Percentiles rank a stretch among this genome's conserved stretches.
phyloP scores from a whole-genome alignment of 2,888 invertebrate genomes.

The Apodemia duryi region DNA sequence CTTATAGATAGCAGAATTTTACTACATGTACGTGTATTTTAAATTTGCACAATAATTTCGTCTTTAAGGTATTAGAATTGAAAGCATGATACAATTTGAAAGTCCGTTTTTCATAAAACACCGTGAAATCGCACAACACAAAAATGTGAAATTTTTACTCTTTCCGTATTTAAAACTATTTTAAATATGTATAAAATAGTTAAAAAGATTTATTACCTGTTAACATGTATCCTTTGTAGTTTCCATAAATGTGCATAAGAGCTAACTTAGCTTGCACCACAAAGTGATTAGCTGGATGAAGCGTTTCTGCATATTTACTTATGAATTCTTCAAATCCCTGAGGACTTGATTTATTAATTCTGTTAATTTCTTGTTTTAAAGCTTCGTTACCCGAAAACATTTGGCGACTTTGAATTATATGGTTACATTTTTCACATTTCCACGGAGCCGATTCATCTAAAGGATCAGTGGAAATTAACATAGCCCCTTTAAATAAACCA shows the following conservation, averaged over 20 bases:
- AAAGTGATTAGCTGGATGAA: conserved; percentile 84
- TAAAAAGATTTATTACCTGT: conserved; percentile 57
- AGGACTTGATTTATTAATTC: conserved; percentile 74
- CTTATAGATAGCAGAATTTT: too few species aligned
- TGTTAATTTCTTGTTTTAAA: conserved; percentile 78
- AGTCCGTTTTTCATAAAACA: too few species aligned
- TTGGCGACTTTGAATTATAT: conserved; percentile 77
- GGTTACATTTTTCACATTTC: conserved; percentile 83
- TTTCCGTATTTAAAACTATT: neutral
- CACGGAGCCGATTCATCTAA: conserved; percentile 79
- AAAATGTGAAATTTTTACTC: too few species aligned
- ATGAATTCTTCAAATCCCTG: conserved; percentile 81
- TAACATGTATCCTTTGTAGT: conserved; percentile 74
- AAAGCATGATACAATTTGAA: too few species aligned
- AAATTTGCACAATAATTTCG: too few species aligned
- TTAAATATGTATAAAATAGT: neutral
- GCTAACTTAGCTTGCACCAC: conserved; percentile 84
- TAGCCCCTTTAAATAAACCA: conserved; percentile 48
- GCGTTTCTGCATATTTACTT: conserved; percentile 78
- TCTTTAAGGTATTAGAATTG: too few species aligned
- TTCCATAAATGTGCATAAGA: conserved; percentile 84
- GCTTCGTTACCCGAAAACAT: conserved; percentile 82
- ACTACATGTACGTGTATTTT: too few species aligned
- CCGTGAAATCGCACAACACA: too few species aligned
- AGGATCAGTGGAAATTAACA: conserved; percentile 81